phyloP scores from a whole-genome alignment of 1,140 invertebrate species.

The Sarcophaga bullata region DNA sequence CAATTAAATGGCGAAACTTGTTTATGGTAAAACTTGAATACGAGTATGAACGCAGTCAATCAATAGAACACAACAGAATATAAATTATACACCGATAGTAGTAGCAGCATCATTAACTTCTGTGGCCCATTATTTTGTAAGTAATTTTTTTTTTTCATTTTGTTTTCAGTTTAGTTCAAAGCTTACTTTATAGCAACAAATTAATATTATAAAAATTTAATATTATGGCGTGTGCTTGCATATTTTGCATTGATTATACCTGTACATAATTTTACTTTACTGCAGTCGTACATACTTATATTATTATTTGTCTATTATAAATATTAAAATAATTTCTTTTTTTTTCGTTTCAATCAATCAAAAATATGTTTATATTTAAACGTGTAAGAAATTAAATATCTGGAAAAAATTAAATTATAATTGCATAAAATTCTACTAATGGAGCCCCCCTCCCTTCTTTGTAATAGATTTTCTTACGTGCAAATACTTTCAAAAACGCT shows the following conservation, averaged over 20 bases:
- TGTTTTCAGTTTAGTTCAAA: background rate
- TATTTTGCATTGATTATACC: background rate
- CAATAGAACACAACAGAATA: conserved; percentile 4
- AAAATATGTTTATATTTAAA: background rate
- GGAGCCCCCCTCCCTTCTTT: background rate
- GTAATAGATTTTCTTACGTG: background rate
- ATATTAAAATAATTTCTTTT: background rate
- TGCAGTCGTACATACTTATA: no score
- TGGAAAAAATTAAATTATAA: background rate
- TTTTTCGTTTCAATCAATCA: background rate
- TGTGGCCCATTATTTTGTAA: background rate
- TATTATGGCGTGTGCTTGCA: background rate
- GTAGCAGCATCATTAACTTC: background rate
- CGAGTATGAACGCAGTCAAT: background rate
- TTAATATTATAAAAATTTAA: background rate
- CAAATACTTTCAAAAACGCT: no score
- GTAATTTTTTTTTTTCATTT: background rate
- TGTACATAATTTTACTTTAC: no score
- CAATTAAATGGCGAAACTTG: background rate
- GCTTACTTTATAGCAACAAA: background rate
- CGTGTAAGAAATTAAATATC: background rate
- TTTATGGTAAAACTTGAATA: background rate
- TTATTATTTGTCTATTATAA: no score
- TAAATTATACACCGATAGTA: background rate
- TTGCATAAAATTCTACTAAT: background rate